Base-by-base conservation (phyloP, 2,888 invertebrate genomes). In the Xestia ashworthii region DNA sequence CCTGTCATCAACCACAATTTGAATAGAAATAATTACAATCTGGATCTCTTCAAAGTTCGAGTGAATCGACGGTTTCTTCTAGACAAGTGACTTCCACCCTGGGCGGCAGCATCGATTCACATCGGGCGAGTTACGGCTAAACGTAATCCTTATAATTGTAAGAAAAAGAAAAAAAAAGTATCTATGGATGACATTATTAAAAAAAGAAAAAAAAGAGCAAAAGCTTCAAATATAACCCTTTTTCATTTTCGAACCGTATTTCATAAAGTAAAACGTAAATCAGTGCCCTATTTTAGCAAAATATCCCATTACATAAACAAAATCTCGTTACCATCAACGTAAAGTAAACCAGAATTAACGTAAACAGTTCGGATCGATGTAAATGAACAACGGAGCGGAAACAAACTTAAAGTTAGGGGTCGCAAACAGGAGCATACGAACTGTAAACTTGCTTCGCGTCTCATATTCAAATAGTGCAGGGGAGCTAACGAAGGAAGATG, bases 381-480 rank as follows among this genome's bases (percentile, higher is more conserved):
- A 91, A 93, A 91, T 91, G 91, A 93, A 91, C 92, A 92, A 88
- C 90, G 90, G 89, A 83, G 77, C 90, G 90, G 90, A 91, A 90
- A 92, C 91, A 93, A 95, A 95, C 93, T 94, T 93, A 90, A 95
- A 96, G 93, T 95, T 95, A 93, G 95, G 95, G 95, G 93, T 93
- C 90, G 93, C 93, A 93, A 94, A 94, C 93, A 85, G 79, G 91
- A 93, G 90, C 92, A 92, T 92, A 84, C 88, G 91, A 94, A 93
- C 93, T 93, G 93, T 93, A 91, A 94, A 93, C 94, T 93, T 92
- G 90, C 90, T 86, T 93, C 92, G 91, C 93, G 93, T 95, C 95
- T 95, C 95, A 95, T 96, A 96, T 96, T 96, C 96, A 96, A 96
- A 96, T 96, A 96, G 95, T 95, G 94, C 92, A 90, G 93, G 95